Evolutionary conservation across 2,888 invertebrate genomes (phyloP), one percentile per base, ranked within the genome.

Genomic region (Oxyteleia sp.): DNA sequence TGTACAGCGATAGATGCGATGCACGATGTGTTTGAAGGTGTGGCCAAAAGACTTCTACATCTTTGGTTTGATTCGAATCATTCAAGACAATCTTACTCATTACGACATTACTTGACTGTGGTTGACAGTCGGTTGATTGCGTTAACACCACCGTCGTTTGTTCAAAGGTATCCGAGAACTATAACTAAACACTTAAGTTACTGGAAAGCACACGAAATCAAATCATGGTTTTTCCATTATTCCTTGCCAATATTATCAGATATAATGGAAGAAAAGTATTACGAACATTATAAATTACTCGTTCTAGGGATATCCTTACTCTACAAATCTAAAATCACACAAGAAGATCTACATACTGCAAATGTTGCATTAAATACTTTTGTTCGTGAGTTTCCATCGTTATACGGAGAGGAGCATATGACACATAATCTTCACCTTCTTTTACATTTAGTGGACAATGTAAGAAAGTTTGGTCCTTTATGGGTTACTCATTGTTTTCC

Each of bases 21-120:
- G 85, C 85, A 85, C 47, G 82, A 76, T 38, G 64, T 80, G 26
- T 76, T 79, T 47, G 75, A 68, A 71, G 80, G 84, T 3, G 51
- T 76, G 26, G 35, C 43, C 4, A 59, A 74, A 64, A 43, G 11
- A 11, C 38, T 78, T 23, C 16, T 82, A 20, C 15, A 53, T 3
- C 51, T 84, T 38, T 82, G 82, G 82, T 84, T 85, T 35, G 20
- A 68, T 18, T 2, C 35, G 23, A 51, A 45, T 15, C 68, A 49
- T 57, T 23, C 57, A 0, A 32, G 49, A 59, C 32, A 83, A 71
- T 23, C 20, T 61, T 75, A 55, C 32, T 68, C 76, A 13, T 57
- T 82, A 38, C 20, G 20, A 18, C 26, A 45, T 26, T 15, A 45
- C 15, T 11, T 63, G 29, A n/a, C 20, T 45, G 26, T 49, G 11